Conservation (phyloP, 1,140 invertebrate species). For the Heliothis virescens region DNA sequence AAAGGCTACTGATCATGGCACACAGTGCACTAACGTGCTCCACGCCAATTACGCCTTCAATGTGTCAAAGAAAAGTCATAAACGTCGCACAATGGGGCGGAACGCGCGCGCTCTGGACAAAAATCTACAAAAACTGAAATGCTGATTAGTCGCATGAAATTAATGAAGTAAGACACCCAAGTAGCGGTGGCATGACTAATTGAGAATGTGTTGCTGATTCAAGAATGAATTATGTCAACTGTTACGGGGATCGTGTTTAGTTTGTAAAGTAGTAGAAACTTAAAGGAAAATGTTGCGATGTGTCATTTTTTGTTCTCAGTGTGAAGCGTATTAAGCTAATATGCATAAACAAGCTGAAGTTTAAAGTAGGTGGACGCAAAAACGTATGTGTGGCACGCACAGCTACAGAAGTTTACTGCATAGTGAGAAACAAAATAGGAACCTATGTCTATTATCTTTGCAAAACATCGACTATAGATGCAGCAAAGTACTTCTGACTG, state of each 20-base stretch:
- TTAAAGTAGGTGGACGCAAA: too few species aligned
- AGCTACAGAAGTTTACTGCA: too few species aligned
- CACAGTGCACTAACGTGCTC: constrained; percentile 25
- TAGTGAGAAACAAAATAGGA: too few species aligned
- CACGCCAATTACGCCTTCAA: constrained; percentile 31
- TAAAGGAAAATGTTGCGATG: constrained; percentile 8
- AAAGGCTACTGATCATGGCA: constrained; percentile 35
- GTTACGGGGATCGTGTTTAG: constrained; percentile 24
- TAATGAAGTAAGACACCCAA: constrained; percentile 58
- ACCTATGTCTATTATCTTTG: neutral
- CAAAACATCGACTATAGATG: neutral
- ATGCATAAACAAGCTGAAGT: neutral
- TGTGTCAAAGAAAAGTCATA: constrained; percentile 48
- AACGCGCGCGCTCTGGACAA: constrained; percentile 48
- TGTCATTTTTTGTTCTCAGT: neutral
- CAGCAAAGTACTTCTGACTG: too few species aligned
- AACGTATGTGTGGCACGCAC: too few species aligned
- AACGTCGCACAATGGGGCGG: constrained; percentile 55
- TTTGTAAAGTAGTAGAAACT: constrained; percentile 21
- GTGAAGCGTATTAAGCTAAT: neutral
- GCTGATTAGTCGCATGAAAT: constrained; percentile 57
- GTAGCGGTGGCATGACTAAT: constrained; percentile 48
- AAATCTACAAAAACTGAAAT: constrained; percentile 50
- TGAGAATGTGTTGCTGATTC: constrained; percentile 43
- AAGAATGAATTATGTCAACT: constrained; percentile 8